phyloP scores from a whole-genome alignment of 2,797 vertebrate genomes.

The Chiloscyllium punctatum region DNA sequence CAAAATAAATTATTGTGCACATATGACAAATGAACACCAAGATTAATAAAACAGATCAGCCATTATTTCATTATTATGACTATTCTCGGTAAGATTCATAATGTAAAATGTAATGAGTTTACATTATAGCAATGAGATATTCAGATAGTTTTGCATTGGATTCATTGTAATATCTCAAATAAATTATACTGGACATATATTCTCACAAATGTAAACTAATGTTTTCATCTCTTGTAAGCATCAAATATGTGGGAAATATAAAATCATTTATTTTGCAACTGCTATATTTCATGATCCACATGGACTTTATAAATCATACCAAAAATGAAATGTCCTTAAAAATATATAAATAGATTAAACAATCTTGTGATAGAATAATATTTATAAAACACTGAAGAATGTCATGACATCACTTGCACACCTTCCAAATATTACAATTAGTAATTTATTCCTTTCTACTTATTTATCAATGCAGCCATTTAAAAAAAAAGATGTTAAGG shows the following conservation, averaged over 20 bases:
- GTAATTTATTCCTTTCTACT: not conserved
- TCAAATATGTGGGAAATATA: not conserved
- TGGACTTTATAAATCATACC: constrained; percentile 39
- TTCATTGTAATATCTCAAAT: not conserved
- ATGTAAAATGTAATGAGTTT: not conserved
- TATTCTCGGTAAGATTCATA: not conserved
- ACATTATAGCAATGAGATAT: not conserved
- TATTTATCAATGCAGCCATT: not conserved
- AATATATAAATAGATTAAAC: not conserved
- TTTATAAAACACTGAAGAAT: not conserved
- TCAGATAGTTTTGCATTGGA: not conserved
- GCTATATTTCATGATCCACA: constrained; percentile 50
- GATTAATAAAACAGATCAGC: not conserved
- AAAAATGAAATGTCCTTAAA: not conserved
- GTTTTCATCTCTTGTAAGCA: not conserved
- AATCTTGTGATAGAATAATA: not conserved
- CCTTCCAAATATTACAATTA: not conserved
- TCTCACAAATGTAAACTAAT: not conserved
- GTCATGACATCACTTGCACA: too few species aligned
- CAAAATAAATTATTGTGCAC: not conserved
- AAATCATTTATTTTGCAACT: not conserved
- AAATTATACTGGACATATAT: not conserved
- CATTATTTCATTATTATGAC: not conserved
- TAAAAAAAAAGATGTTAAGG: not conserved
- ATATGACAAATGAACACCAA: not conserved